phyloP scores from a whole-genome alignment of 2,888 invertebrate species.

The Eurytoma adleriae region DNA sequence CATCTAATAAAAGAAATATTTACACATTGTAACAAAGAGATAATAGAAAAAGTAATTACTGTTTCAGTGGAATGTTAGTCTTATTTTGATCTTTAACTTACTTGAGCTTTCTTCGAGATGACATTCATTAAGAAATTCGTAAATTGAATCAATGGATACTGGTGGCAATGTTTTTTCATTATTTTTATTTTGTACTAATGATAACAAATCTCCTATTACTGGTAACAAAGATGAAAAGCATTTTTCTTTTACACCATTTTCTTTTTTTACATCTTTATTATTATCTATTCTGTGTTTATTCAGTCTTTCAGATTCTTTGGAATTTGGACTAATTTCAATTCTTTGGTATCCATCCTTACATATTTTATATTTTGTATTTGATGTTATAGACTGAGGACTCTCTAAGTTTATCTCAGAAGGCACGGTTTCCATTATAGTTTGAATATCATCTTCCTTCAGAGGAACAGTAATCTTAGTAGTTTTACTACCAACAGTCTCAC shows the following conservation, averaged over 20 bases:
- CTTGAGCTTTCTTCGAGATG: constrained; percentile 53
- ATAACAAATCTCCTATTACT: constrained; percentile 68
- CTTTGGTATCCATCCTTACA: constrained; percentile 14
- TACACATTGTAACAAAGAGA: constrained; percentile 20
- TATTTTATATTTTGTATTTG: constrained; percentile 42
- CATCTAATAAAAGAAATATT: background rate
- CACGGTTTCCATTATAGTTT: constrained; percentile 72
- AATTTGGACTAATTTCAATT: constrained; percentile 19
- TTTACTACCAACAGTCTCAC: constrained; percentile 44
- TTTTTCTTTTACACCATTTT: constrained; percentile 60
- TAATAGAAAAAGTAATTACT: background rate
- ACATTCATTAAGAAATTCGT: constrained; percentile 63
- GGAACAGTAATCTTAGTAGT: constrained; percentile 61
- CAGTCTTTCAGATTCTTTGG: constrained; percentile 47
- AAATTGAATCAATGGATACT: constrained; percentile 61
- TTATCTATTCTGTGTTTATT: constrained; percentile 41
- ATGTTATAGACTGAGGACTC: constrained; percentile 60
- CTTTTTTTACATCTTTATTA: constrained; percentile 57
- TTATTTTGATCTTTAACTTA: constrained; percentile 20
- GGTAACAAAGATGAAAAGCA: constrained; percentile 67
- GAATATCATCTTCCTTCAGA: constrained; percentile 71
- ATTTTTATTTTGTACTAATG: constrained; percentile 64
- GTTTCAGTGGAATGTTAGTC: too few species aligned
- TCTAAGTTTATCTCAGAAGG: constrained; percentile 67
- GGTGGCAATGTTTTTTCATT: constrained; percentile 59